phyloP scores from a whole-genome alignment of 1,140 invertebrate genomes.

The Drosophila suzukii region DNA sequence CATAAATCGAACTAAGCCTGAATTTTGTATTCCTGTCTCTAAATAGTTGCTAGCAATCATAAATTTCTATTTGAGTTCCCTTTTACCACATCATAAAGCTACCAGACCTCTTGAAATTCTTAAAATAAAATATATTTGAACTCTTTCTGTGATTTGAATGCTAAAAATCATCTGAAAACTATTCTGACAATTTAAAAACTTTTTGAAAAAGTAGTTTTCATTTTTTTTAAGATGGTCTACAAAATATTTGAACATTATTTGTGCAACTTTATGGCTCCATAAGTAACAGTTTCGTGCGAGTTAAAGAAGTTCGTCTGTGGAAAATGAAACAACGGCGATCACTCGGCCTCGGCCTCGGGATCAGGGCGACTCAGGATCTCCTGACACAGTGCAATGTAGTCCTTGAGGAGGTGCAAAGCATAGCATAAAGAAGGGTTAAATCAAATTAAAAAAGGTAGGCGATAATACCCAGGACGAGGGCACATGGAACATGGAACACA shows the following conservation, averaged over 20 bases:
- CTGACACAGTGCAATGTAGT: conserved; percentile 84
- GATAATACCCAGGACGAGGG: background rate
- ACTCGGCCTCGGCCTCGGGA: conserved; percentile 79
- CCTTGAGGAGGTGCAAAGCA: conserved; percentile 51
- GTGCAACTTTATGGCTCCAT: background rate
- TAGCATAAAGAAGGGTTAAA: conserved; percentile 21
- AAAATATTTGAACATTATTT: conserved; percentile 1
- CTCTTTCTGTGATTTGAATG: too few relatives aligned
- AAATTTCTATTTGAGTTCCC: too few relatives aligned
- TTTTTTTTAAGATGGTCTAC: background rate
- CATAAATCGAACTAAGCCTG: background rate
- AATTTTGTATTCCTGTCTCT: background rate
- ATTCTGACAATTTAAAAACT: background rate
- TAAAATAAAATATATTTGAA: too few relatives aligned
- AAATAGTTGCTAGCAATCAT: too few relatives aligned
- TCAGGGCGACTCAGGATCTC: conserved; percentile 82
- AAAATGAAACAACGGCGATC: conserved; percentile 14
- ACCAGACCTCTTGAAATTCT: too few relatives aligned
- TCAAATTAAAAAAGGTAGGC: conserved; percentile 18
- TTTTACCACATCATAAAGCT: too few relatives aligned
- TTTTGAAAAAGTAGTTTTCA: background rate
- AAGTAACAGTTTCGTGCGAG: background rate
- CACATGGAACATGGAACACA: conserved; percentile 32
- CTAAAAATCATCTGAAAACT: background rate
- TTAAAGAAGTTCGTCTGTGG: conserved; percentile 8